These are phyloP conservation scores for Coendou prehensilis DNA, from an alignment of 2,797 vertebrate species.

Conservation along the genomic window DNA sequence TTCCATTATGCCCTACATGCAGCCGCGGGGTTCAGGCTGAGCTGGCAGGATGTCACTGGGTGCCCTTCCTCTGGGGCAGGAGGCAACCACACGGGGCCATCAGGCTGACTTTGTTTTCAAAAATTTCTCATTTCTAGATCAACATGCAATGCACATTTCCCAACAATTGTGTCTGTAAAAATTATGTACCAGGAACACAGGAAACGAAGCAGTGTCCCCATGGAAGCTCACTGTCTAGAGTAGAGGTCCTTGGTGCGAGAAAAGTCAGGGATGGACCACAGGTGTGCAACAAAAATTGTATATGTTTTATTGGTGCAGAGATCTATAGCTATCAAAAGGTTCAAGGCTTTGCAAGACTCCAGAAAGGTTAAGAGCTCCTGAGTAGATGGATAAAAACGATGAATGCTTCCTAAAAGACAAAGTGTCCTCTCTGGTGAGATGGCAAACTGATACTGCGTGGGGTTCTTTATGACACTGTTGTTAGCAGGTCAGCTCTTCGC, in stretches of 20 bases:
- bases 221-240: background rate
- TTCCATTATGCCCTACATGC: background rate
- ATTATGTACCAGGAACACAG: background rate
- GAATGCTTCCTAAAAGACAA: background rate
- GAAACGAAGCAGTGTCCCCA: background rate
- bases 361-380: background rate
- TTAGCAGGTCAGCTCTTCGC: background rate
- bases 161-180: background rate
- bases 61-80: background rate
- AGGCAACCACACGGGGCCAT: background rate
- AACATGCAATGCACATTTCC: background rate
- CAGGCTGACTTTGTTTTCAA: background rate
- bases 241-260: background rate
- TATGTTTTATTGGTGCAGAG: background rate
- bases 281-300: background rate
- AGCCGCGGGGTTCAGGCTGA: background rate
- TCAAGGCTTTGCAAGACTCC: background rate
- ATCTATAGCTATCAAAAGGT: background rate
- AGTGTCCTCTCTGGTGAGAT: background rate
- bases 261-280: background rate
- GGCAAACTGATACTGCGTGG: background rate
- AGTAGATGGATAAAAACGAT: background rate
- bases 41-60: background rate
- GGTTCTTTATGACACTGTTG: background rate
- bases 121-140: background rate